Evolutionary conservation across 2,113 vertebrate genomes (phyloP).

Genomic region (Capreolus pygargus): DNA sequence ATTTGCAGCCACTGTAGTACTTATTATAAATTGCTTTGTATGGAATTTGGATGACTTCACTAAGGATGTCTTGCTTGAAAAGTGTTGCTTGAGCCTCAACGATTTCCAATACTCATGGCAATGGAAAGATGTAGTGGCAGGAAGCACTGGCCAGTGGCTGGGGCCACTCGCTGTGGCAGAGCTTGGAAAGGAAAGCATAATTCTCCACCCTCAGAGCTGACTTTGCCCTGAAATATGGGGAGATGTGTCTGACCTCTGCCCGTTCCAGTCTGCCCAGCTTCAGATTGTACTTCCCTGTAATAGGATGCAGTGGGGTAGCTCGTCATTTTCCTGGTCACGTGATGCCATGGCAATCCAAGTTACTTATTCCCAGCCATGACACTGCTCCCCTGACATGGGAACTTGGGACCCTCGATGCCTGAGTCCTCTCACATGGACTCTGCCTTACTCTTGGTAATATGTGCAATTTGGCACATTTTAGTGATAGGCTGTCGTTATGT

Average conservation of each 20-base stretch:
- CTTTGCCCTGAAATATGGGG: neutral
- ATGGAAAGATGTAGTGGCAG: slow-evolving; percentile 20
- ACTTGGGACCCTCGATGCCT: neutral
- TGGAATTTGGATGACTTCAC: slow-evolving; percentile 66
- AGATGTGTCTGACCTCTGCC: fast-evolving
- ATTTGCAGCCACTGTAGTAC: slow-evolving; percentile 21
- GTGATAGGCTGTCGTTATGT: neutral
- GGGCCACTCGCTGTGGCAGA: neutral
- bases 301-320: neutral
- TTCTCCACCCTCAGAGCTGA: neutral
- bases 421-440: neutral
- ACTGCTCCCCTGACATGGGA: neutral
- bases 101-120: slow-evolving; percentile 66
- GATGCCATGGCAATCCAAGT: neutral
- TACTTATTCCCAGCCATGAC: neutral
- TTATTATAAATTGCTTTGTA: slow-evolving; percentile 58
- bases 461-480: slow-evolving; percentile 1
- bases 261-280: neutral
- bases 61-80: slow-evolving; percentile 65
- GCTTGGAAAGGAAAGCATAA: neutral
- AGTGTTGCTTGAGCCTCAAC: slow-evolving; percentile 59
- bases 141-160: neutral
- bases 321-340: neutral
- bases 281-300: neutral
- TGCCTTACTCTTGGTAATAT: neutral